These are phyloP conservation scores for Pangasius krempfi DNA, from an alignment of 2,797 vertebrate species.

Conservation along the genomic window DNA sequence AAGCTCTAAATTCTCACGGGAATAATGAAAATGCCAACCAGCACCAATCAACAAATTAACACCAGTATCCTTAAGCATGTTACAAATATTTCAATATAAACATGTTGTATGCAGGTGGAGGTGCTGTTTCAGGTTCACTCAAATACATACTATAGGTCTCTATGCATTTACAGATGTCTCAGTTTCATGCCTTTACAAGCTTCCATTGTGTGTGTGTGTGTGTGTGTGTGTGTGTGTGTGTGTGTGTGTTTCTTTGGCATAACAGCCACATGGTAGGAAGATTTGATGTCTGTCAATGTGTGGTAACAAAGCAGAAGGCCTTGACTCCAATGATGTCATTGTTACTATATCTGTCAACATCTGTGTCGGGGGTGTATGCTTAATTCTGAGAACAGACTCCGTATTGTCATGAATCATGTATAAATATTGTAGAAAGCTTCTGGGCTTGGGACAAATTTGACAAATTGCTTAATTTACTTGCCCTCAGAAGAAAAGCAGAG, in stretches of 20 bases:
- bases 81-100: background rate
- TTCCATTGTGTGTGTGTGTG: background rate
- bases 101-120: background rate
- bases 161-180: background rate
- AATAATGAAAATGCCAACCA: background rate
- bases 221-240: background rate
- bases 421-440: conserved; percentile 37
- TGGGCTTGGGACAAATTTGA: conserved; percentile 35
- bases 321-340: conserved; percentile 43
- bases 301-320: conserved; percentile 29
- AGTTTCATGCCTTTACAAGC: background rate
- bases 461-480: conserved; percentile 39
- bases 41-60: background rate
- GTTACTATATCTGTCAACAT: conserved; percentile 34
- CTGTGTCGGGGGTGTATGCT: background rate
- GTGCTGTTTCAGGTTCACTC: background rate
- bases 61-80: background rate
- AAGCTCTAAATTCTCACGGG: background rate
- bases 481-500: conserved; percentile 5
- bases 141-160: background rate
- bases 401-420: conserved; percentile 39
- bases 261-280: conserved; percentile 40
- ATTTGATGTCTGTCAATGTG: conserved; percentile 32
- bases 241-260: conserved; percentile 18
- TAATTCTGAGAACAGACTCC: background rate